Evolutionary conservation across 2,113 vertebrate species (phyloP).

Genomic region (Myrmecobius fasciatus): DNA sequence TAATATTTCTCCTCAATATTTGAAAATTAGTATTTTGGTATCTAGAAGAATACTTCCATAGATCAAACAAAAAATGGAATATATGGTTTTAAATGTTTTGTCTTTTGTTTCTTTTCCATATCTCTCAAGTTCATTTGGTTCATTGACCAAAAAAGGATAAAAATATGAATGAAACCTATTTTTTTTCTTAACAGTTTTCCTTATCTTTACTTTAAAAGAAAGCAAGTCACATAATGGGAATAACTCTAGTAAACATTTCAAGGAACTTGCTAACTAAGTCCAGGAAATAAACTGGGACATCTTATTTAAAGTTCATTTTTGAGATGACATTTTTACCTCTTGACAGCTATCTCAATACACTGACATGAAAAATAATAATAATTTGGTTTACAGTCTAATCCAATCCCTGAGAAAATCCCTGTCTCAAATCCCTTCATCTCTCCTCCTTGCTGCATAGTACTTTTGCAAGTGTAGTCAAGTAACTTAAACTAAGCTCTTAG

Average conservation of each 20-base stretch:
- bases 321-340: background rate
- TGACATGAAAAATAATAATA: background rate
- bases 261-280: background rate
- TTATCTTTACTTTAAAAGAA: background rate
- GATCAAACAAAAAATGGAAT: background rate
- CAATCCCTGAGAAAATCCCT: background rate
- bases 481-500: background rate
- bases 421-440: background rate
- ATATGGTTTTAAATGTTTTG: background rate
- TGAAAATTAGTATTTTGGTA: background rate
- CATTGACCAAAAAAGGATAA: background rate
- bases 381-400: background rate
- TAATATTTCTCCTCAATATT: background rate
- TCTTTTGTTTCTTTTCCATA: background rate
- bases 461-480: background rate
- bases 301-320: background rate
- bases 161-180: background rate
- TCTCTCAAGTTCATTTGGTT: background rate
- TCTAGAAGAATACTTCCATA: background rate
- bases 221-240: background rate
- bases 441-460: background rate
- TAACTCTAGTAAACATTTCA: background rate
- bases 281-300: background rate
- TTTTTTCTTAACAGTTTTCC: background rate
- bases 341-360: background rate